These are phyloP conservation scores for Daktulosphaira vitifoliae DNA, from an alignment of 1,140 invertebrate species.

Conservation along the genomic window DNA sequence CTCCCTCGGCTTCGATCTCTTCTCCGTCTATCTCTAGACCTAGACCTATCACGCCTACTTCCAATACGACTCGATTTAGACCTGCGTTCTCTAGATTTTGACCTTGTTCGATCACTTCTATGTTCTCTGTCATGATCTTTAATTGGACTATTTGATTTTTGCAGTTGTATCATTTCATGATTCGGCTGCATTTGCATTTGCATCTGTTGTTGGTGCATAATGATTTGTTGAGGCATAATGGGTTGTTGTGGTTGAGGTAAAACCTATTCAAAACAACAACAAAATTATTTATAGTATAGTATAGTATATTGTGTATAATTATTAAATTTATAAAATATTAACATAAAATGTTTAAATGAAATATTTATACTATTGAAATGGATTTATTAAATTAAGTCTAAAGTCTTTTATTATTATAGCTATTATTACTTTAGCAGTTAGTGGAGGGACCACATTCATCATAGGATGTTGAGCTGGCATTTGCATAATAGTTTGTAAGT, in stretches of 20 bases:
- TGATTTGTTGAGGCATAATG: neutral
- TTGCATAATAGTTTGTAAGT: conserved; percentile 36
- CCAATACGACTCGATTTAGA: conserved; percentile 40
- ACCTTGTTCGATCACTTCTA: conserved; percentile 36
- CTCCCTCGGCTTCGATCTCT: conserved; percentile 23
- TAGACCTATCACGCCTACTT: conserved; percentile 26
- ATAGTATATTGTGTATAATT: no score
- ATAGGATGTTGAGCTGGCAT: conserved; percentile 1
- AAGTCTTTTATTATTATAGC: no score
- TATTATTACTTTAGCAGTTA: conserved; percentile 26
- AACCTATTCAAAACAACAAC: no score
- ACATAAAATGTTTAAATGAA: no score
- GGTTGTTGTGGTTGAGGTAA: conserved; percentile 23
- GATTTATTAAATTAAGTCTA: no score
- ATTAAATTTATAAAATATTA: no score
- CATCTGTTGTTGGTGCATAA: neutral
- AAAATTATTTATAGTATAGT: no score
- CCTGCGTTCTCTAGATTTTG: conserved; percentile 39
- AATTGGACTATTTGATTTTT: conserved; percentile 38
- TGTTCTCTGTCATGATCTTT: conserved; percentile 38
- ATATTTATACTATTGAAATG: no score
- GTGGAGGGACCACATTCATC: neutral
- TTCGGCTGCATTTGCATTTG: neutral
- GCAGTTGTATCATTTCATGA: no score
- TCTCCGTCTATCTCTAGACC: conserved; percentile 26